Evolutionary conservation across 2,113 vertebrate genomes (phyloP).

Genomic region (Trogon melanurus): DNA sequence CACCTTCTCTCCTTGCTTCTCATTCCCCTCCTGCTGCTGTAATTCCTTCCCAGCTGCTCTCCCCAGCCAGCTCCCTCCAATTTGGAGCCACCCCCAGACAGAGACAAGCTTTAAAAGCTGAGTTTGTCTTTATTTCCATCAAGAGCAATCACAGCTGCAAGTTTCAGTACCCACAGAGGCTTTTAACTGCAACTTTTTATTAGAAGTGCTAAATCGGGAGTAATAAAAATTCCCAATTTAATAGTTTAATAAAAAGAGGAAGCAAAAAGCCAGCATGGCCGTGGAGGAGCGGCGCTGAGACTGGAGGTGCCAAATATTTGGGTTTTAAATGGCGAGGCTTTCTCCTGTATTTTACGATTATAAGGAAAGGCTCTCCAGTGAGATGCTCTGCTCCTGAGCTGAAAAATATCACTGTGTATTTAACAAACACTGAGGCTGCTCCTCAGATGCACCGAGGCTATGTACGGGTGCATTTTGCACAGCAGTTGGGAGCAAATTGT

Average conservation of each 20-base stretch:
- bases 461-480: background rate
- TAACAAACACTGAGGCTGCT: background rate
- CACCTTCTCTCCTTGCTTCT: background rate
- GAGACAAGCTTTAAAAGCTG: background rate
- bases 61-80: background rate
- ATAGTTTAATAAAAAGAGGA: constrained; percentile 60
- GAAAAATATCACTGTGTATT: background rate
- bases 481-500: fast-evolving
- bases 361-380: background rate
- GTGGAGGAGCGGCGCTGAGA: background rate
- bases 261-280: constrained; percentile 10
- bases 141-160: constrained; percentile 57
- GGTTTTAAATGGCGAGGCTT: background rate
- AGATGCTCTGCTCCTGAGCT: background rate
- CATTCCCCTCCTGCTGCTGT: background rate
- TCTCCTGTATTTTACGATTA: background rate
- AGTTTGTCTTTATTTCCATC: constrained; percentile 46
- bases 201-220: constrained; percentile 57
- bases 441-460: background rate
- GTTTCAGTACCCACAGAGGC: constrained; percentile 35
- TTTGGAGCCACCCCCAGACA: background rate
- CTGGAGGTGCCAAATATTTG: background rate
- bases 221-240: constrained; percentile 50
- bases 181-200: constrained; percentile 62
- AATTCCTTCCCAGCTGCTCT: constrained; percentile 1